These are phyloP conservation scores for Aselliscus stoliczkanus DNA, from an alignment of 2,797 vertebrate genomes.

Conservation along the genomic window DNA sequence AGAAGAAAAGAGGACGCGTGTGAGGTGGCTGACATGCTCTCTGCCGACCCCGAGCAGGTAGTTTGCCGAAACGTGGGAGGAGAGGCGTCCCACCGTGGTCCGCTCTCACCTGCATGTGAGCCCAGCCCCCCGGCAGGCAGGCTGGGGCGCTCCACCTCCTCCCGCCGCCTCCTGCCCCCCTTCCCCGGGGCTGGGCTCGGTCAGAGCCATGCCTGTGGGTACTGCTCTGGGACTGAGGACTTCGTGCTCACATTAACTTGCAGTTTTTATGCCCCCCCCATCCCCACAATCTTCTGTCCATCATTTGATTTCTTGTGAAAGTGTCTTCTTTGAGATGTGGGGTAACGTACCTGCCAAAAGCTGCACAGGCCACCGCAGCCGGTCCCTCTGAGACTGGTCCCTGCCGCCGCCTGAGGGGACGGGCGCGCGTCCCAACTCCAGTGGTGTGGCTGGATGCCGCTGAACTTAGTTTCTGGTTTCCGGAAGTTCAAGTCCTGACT, in stretches of 20 bases:
- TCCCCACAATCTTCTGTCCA: not conserved
- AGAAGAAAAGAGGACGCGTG: not conserved
- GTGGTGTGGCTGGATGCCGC: accelerated
- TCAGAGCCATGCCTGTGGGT: accelerated
- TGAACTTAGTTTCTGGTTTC: not conserved
- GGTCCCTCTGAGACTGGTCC: not conserved
- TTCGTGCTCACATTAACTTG: accelerated
- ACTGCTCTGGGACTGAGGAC: not conserved
- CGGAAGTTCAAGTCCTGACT: not conserved
- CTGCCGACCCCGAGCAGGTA: not conserved
- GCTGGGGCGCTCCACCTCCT: not conserved
- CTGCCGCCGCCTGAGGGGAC: accelerated
- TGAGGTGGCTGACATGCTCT: accelerated
- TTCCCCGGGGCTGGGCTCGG: not conserved
- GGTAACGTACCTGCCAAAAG: not conserved
- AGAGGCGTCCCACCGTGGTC: accelerated
- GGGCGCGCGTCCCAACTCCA: accelerated
- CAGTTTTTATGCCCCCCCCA: not conserved
- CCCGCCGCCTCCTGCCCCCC: too few species aligned
- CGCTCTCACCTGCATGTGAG: not conserved
- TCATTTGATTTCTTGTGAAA: not conserved
- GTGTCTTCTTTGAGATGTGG: too few species aligned
- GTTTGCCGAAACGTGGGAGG: accelerated
- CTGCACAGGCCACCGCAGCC: too few species aligned
- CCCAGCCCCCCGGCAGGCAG: not conserved